Conservation (phyloP, 2,113 vertebrate genomes). For the Calcarius ornatus region DNA sequence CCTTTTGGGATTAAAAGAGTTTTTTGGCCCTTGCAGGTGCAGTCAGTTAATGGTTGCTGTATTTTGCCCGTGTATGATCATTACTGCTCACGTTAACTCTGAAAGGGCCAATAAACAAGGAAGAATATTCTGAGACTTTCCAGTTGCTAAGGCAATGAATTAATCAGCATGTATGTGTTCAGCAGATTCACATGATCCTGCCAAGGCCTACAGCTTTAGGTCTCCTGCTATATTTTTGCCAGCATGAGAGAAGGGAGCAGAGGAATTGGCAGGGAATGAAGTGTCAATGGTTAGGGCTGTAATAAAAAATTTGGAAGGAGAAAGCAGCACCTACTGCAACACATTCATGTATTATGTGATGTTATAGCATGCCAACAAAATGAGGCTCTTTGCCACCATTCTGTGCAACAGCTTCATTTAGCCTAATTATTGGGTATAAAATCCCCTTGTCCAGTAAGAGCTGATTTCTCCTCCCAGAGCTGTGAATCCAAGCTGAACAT, state of each 20-base stretch:
- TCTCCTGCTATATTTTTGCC: conserved; percentile 34
- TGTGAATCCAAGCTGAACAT: conserved; percentile 42
- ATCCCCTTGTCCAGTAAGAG: conserved; percentile 49
- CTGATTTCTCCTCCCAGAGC: conserved; percentile 47
- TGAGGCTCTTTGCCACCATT: not conserved
- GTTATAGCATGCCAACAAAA: conserved; percentile 12
- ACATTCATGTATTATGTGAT: not conserved
- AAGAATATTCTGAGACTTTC: conserved; percentile 22
- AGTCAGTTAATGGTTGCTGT: not conserved
- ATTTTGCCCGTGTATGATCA: not conserved
- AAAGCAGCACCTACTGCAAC: conserved; percentile 40
- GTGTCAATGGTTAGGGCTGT: conserved; percentile 44
- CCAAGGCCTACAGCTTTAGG: conserved; percentile 18
- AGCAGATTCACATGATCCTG: not conserved
- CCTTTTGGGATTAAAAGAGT: not conserved
- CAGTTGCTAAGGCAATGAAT: conserved; percentile 53
- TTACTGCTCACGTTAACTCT: not conserved
- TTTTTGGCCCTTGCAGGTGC: not conserved
- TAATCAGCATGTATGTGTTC: conserved; percentile 3
- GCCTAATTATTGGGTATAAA: conserved; percentile 42
- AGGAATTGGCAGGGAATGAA: conserved; percentile 24
- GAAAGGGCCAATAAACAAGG: not conserved
- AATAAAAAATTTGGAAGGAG: conserved; percentile 56
- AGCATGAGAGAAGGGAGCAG: not conserved
- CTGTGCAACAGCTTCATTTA: conserved; percentile 52